Percentiles rank a stretch among this genome's conserved stretches.
Conservation (phyloP, 2,113 vertebrate species). For the Cygnus buccinator region DNA sequence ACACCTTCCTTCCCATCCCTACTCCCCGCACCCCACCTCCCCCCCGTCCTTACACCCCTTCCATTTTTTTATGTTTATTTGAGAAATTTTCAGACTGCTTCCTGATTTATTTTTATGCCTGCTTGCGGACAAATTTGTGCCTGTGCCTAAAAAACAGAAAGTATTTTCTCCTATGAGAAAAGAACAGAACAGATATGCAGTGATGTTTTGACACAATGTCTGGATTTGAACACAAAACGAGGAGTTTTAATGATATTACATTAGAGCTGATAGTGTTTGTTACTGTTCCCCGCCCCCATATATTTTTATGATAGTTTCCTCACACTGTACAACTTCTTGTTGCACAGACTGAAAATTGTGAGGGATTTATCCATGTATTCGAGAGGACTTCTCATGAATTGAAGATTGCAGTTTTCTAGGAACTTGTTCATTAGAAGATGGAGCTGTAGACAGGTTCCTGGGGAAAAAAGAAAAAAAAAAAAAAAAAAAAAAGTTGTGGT, state of each 20-base stretch:
- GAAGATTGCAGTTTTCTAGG: neutral
- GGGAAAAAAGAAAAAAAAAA: neutral
- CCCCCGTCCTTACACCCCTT: rapidly evolving
- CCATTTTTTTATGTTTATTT: neutral
- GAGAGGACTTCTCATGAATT: neutral
- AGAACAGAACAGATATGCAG: rapidly evolving
- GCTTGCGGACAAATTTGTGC: neutral
- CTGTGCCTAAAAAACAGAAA: neutral
- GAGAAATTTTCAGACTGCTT: neutral
- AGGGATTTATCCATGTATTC: neutral
- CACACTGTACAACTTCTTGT: neutral
- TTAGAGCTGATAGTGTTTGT: neutral
- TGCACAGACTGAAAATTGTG: neutral
- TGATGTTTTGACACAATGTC: neutral
- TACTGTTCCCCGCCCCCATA: neutral
- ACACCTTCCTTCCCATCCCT: neutral
- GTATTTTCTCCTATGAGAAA: neutral
- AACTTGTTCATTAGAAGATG: neutral
- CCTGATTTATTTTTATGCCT: neutral
- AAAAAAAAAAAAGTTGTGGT: neutral
- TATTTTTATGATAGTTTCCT: neutral
- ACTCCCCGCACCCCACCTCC: no score
- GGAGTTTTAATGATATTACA: neutral
- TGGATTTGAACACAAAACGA: neutral
- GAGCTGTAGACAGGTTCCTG: neutral